A percentile compares a stretch with the other conserved stretches of the same genome.
Evolutionary conservation across 2,888 invertebrate species (phyloP).

Genomic region (Horisme vitalbata): DNA sequence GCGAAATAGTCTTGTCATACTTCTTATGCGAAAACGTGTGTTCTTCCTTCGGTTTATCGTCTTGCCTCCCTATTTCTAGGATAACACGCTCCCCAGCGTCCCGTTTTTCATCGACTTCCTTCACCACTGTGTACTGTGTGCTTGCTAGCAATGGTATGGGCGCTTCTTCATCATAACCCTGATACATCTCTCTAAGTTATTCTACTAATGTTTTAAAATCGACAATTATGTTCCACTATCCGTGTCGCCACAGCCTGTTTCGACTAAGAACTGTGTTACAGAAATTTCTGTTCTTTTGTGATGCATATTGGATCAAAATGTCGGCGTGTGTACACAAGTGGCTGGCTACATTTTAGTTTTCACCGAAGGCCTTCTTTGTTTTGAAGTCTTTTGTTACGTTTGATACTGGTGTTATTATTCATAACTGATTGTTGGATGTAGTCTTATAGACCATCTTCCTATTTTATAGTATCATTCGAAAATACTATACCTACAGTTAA

Average conservation of each 20-base stretch:
- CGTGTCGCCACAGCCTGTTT: constrained; percentile 56
- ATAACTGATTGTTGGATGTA: background rate
- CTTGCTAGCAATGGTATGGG: constrained; percentile 68
- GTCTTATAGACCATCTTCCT: background rate
- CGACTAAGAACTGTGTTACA: constrained; percentile 67
- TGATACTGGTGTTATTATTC: constrained; percentile 32
- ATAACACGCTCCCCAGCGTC: constrained; percentile 70
- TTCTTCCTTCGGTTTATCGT: constrained; percentile 72
- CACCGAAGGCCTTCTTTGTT: constrained; percentile 51
- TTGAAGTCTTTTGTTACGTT: constrained; percentile 47
- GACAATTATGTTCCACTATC: constrained; percentile 22
- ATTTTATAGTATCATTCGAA: too few relatives aligned
- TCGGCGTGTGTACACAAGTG: constrained; percentile 80
- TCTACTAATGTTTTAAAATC: constrained; percentile 11
- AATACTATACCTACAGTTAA: too few relatives aligned
- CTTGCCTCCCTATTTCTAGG: constrained; percentile 76
- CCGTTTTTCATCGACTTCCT: constrained; percentile 66
- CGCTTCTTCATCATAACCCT: constrained; percentile 63
- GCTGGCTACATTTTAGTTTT: constrained; percentile 67
- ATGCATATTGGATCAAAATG: constrained; percentile 79
- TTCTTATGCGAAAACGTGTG: constrained; percentile 78
- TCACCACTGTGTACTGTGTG: constrained; percentile 58
- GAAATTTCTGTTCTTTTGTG: constrained; percentile 68
- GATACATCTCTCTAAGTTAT: constrained; percentile 50
- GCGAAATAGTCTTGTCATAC: constrained; percentile 77